Percentiles rank a stretch among this genome's conserved stretches.
Conservation (phyloP, 2,113 vertebrate species). For the Anarhynchus alexandrinus region DNA sequence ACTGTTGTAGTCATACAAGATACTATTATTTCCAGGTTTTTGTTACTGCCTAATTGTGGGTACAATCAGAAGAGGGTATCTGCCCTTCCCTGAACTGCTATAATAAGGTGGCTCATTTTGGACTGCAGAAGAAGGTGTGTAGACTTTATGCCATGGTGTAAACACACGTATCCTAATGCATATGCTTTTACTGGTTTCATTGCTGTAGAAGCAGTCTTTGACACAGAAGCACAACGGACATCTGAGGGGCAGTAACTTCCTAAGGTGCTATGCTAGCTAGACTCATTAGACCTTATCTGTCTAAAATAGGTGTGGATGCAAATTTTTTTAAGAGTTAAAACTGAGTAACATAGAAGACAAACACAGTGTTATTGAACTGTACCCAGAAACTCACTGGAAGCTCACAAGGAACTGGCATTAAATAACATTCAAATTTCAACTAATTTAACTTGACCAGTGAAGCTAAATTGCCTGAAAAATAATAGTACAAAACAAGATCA, state of each 20-base stretch:
- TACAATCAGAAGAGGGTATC: not conserved
- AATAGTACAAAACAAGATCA: not conserved
- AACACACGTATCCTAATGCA: not conserved
- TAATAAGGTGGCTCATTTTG: not conserved
- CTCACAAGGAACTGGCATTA: not conserved
- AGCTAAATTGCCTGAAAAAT: not conserved
- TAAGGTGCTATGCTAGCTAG: not conserved
- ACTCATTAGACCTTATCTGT: not conserved
- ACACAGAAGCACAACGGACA: not conserved
- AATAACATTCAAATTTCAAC: not conserved
- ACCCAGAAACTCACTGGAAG: not conserved
- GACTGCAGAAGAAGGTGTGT: not conserved
- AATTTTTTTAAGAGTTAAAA: not conserved
- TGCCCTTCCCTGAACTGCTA: not conserved
- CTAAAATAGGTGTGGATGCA: not conserved
- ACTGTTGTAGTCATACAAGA: not conserved
- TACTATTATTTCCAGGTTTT: not conserved
- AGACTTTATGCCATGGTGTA: not conserved
- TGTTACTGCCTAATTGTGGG: not conserved
- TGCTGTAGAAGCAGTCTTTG: not conserved
- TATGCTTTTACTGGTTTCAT: not conserved
- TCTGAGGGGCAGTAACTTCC: not conserved
- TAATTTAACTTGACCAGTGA: not conserved
- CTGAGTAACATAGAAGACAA: not conserved
- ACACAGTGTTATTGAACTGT: not conserved